Conservation (phyloP, 2,113 vertebrate genomes). For the Thryonomys swinderianus region DNA sequence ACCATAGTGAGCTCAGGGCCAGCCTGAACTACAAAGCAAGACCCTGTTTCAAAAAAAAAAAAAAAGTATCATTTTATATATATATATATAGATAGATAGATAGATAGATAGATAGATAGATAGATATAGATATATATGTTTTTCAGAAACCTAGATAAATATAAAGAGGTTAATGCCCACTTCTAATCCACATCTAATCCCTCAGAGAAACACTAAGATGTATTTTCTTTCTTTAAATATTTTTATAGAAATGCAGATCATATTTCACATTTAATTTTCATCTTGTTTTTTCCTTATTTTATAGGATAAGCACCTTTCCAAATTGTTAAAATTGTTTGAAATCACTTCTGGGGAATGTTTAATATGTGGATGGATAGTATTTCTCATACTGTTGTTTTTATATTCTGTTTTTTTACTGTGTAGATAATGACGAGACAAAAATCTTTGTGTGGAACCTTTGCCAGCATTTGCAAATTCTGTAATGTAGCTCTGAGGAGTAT, state of each 20-base stretch:
- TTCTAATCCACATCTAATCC: not conserved
- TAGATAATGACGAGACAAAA: slow-evolving; percentile 21
- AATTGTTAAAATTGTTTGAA: slow-evolving; percentile 41
- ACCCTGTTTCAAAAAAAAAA: too few relatives aligned
- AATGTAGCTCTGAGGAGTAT: not conserved
- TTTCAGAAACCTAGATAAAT: not conserved
- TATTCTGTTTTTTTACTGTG: not conserved
- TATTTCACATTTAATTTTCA: slow-evolving; percentile 32
- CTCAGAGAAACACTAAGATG: not conserved
- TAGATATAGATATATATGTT: too few relatives aligned
- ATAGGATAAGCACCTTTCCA: slow-evolving; percentile 10
- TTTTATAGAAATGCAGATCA: slow-evolving; percentile 34
- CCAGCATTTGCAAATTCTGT: not conserved
- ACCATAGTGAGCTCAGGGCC: too few relatives aligned
- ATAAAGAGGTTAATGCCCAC: not conserved
- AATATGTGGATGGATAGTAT: not conserved
- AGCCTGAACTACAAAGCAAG: too few relatives aligned
- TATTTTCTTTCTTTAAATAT: slow-evolving; percentile 41
- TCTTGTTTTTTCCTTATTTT: slow-evolving; percentile 50
- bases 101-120: too few relatives aligned
- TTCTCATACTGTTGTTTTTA: slow-evolving; percentile 1
- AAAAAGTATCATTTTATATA: too few relatives aligned
- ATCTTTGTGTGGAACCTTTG: slow-evolving; percentile 4
- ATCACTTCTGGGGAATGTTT: not conserved
- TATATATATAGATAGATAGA: too few relatives aligned